Evolutionary conservation across 2,113 vertebrate genomes (phyloP).

Genomic region (Ranitomeya variabilis): DNA sequence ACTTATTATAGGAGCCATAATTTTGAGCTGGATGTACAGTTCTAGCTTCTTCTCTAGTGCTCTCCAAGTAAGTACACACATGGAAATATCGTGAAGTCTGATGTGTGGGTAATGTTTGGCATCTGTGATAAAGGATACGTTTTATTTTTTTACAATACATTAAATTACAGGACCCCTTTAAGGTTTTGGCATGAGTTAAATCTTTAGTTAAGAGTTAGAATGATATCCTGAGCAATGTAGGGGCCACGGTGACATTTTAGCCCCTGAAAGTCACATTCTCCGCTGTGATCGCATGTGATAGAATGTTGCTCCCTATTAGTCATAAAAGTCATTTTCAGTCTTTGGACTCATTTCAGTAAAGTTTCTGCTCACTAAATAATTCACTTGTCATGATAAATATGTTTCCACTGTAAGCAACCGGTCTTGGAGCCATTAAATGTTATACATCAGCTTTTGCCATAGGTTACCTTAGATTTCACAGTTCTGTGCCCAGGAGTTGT

Average conservation of each 20-base stretch:
- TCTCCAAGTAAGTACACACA: not conserved
- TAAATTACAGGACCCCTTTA: not conserved
- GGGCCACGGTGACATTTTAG: conserved; percentile 25
- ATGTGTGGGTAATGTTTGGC: no score
- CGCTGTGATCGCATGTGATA: conserved; percentile 32
- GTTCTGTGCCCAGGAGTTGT: not conserved
- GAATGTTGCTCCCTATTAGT: conserved; percentile 39
- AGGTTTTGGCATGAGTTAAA: not conserved
- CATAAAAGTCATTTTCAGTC: conserved; percentile 4
- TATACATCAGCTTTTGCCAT: not conserved
- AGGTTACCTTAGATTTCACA: not conserved
- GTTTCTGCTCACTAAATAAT: conserved; percentile 32
- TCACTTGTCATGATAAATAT: conserved; percentile 9
- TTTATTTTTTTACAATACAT: not conserved
- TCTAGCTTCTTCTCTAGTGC: not conserved
- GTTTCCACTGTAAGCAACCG: not conserved
- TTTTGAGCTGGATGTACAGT: no score
- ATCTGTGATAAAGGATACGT: no score
- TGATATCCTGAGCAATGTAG: not conserved
- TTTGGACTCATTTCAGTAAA: conserved; percentile 20
- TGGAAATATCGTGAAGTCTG: not conserved
- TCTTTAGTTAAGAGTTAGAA: not conserved
- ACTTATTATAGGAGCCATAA: no score
- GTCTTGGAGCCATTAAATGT: not conserved
- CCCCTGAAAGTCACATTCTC: not conserved